Percentiles rank a stretch among this genome's conserved stretches.
Conservation (phyloP, 2,113 vertebrate genomes). For the Leptosomus discolor region DNA sequence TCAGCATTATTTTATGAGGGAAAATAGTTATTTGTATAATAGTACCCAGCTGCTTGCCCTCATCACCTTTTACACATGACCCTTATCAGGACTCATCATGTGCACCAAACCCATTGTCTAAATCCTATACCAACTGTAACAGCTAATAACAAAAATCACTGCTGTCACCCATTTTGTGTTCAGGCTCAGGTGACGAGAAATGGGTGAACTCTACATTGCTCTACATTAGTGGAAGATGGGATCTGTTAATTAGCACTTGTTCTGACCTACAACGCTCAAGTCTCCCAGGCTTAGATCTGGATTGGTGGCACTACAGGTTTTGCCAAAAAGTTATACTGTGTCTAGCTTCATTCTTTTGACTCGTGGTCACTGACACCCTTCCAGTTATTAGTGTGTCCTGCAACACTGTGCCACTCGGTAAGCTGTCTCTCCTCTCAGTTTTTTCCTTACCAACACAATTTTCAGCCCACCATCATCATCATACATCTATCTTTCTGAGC, state of each 20-base stretch:
- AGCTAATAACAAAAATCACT: neutral
- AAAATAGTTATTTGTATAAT: neutral
- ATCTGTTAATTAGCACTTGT: neutral
- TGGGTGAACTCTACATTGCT: neutral
- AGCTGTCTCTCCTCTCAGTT: neutral
- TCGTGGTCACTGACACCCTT: neutral
- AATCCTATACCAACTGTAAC: neutral
- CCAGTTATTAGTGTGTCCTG: neutral
- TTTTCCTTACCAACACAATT: neutral
- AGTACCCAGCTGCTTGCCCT: neutral
- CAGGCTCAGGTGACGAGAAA: rapidly evolving
- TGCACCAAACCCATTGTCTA: neutral
- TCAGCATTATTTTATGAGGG: neutral
- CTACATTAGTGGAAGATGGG: neutral
- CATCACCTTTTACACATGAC: neutral
- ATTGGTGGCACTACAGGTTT: neutral
- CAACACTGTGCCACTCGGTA: neutral
- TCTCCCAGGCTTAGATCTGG: neutral
- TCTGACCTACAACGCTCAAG: neutral
- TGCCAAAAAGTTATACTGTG: neutral
- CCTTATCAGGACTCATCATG: neutral
- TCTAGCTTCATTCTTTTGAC: neutral
- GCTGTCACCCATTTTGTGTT: neutral
- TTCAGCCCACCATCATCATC: neutral
- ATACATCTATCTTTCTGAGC: neutral